A percentile compares a stretch with the other conserved stretches of the same genome.
Conservation (phyloP, 2,888 invertebrate species). For the Drosophila anceps region DNA sequence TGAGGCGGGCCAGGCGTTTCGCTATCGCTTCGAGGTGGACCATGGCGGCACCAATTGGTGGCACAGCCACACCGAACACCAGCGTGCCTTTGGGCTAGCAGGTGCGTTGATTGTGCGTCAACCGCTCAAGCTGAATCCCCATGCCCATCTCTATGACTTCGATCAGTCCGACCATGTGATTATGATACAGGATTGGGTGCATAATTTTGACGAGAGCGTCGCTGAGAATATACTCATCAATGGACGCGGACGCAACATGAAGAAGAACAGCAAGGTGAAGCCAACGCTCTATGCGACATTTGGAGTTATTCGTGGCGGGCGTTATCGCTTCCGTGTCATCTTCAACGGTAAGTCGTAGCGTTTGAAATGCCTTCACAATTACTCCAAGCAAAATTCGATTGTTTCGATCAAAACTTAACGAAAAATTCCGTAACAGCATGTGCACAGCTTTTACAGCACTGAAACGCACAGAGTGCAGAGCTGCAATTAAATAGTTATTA, state of each 20-base stretch:
- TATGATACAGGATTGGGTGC: slow-evolving; percentile 82
- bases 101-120: slow-evolving; percentile 77
- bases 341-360: slow-evolving; percentile 70
- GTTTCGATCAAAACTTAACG: background rate
- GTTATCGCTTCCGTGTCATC: slow-evolving; percentile 82
- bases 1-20: slow-evolving; percentile 81
- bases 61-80: slow-evolving; percentile 82
- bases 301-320: slow-evolving; percentile 75
- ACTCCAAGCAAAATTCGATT: background rate
- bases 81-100: slow-evolving; percentile 80
- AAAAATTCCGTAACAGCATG: background rate
- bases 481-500: background rate
- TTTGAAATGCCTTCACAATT: too few relatives aligned
- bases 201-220: slow-evolving; percentile 71
- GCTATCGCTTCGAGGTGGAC: slow-evolving; percentile 80
- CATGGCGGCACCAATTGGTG: slow-evolving; percentile 83
- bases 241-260: slow-evolving; percentile 76
- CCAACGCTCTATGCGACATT: slow-evolving; percentile 78
- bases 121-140: slow-evolving; percentile 67
- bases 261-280: slow-evolving; percentile 43
- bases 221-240: slow-evolving; percentile 81
- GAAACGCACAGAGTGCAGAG: background rate
- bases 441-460: background rate
- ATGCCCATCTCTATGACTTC: slow-evolving; percentile 78
- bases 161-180: slow-evolving; percentile 79